Conservation (phyloP, 2,888 invertebrate genomes). For the Laothoe populi region DNA sequence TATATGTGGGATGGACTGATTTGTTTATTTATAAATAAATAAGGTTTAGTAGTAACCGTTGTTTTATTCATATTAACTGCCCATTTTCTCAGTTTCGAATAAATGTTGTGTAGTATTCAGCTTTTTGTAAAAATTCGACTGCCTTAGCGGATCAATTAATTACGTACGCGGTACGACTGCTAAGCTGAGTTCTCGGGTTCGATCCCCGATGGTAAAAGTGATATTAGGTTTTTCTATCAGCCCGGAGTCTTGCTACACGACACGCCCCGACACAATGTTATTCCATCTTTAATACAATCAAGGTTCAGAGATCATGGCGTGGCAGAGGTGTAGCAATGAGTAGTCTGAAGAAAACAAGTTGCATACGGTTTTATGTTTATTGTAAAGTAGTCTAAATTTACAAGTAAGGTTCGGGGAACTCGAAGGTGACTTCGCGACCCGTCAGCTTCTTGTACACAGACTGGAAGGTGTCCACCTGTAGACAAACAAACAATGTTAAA, state of each 20-base stretch:
- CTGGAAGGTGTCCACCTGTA: slow-evolving; percentile 98
- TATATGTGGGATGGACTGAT: slow-evolving; percentile 23
- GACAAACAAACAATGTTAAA: slow-evolving; percentile 57
- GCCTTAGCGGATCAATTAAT: no score
- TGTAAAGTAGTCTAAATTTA: slow-evolving; percentile 86
- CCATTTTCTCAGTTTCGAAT: not conserved
- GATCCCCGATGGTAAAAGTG: no score
- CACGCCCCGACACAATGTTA: no score
- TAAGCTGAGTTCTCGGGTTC: no score
- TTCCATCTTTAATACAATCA: no score
- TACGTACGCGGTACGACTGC: no score
- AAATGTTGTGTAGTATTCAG: no score
- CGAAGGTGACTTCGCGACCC: slow-evolving; percentile 99
- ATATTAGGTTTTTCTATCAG: no score
- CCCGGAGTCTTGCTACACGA: no score
- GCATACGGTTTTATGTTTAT: slow-evolving; percentile 74
- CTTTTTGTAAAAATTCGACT: no score
- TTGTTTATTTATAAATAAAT: slow-evolving; percentile 24
- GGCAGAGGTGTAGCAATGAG: no score
- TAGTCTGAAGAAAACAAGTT: slow-evolving; percentile 33
- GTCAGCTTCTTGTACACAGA: slow-evolving; percentile 99
- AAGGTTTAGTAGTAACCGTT: not conserved
- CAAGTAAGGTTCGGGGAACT: slow-evolving; percentile 99
- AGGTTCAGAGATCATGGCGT: no score
- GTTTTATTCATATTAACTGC: slow-evolving; percentile 29